These are phyloP conservation scores for Anagrus nilaparvatae DNA, from an alignment of 1,140 invertebrate species.

Conservation along the genomic window DNA sequence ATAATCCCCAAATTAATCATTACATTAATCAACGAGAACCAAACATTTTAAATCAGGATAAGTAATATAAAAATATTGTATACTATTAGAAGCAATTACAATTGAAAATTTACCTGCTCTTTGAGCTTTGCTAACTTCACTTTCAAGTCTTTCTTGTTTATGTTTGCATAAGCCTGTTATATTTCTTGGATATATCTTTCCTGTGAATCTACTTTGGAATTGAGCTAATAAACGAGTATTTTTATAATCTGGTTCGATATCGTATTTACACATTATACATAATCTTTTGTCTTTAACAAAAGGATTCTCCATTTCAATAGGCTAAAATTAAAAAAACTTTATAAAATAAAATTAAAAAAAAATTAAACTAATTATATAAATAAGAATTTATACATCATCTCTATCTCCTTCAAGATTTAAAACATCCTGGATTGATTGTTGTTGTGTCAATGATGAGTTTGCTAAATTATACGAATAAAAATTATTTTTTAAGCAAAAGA, in stretches of 20 bases:
- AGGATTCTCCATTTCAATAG: constrained; percentile 68
- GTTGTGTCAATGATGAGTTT: neutral
- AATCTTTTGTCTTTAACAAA: constrained; percentile 59
- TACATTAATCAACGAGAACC: neutral
- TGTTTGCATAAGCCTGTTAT: constrained; percentile 79
- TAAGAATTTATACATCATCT: constrained; percentile 7
- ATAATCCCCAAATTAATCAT: neutral
- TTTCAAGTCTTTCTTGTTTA: constrained; percentile 61
- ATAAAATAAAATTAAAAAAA: neutral
- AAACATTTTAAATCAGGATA: neutral
- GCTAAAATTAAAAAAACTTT: constrained; percentile 25
- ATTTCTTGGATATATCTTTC: constrained; percentile 79
- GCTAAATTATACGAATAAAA: no score
- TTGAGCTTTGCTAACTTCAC: constrained; percentile 63
- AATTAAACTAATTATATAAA: neutral
- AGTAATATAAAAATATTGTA: constrained; percentile 1
- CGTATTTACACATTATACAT: constrained; percentile 82
- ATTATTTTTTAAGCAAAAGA: no score
- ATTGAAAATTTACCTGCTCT: constrained; percentile 44
- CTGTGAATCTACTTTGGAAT: constrained; percentile 90
- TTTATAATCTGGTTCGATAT: constrained; percentile 82
- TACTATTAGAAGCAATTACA: no score
- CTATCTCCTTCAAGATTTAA: neutral
- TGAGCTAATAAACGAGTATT: constrained; percentile 86
- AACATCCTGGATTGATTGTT: neutral